Evolutionary conservation across 2,888 invertebrate species (phyloP), one percentile per base, ranked within the genome.

Genomic region (Mythimna ferrago): DNA sequence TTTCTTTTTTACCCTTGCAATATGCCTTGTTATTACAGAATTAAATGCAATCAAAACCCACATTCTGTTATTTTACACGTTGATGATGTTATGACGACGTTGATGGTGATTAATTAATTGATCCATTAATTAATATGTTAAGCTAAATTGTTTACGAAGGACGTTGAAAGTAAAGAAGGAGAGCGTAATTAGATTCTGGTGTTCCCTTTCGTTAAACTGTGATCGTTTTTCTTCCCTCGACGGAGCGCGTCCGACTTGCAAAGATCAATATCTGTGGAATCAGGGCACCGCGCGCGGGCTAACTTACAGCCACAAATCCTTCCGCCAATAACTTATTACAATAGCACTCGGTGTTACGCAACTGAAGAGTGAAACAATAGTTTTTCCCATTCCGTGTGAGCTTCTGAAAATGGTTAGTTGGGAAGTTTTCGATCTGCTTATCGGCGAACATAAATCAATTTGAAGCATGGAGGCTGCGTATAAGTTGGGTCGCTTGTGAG

Each of bases 381-480:
- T 92, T 93, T 89, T 89, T 89, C 89, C 80, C 54, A 83, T 68
- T 68, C 56, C 70, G 84, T 83, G 81, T 80, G 81, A 78, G 82
- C 82, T 85, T 86, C 86, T 83, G 81, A 86, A 87, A 89, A 89
- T 85, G 87, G 87, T 87, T 86, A 86, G 84, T 85, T 85, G 86
- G 85, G 86, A 89, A 93, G 86, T 93, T 93, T 90, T 89, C 90
- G 92, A 94, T 94, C 91, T 94, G 93, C 92, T 94, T 94, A 95
- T 94, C 93, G 92, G 82, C 82, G 78, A 89, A 88, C 90, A 94
- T 96, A 96, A 95, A 96, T 96, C 96, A 95, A 94, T 94, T 95
- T 94, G 94, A 94, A 89, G 92, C 92, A 93, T 93, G 92, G 92
- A 88, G 86, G 88, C 86, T 76, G 90, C 87, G 89, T 90, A 85